Evolutionary conservation across 2,888 invertebrate genomes (phyloP).

Genomic region (Hartigia nigra): DNA sequence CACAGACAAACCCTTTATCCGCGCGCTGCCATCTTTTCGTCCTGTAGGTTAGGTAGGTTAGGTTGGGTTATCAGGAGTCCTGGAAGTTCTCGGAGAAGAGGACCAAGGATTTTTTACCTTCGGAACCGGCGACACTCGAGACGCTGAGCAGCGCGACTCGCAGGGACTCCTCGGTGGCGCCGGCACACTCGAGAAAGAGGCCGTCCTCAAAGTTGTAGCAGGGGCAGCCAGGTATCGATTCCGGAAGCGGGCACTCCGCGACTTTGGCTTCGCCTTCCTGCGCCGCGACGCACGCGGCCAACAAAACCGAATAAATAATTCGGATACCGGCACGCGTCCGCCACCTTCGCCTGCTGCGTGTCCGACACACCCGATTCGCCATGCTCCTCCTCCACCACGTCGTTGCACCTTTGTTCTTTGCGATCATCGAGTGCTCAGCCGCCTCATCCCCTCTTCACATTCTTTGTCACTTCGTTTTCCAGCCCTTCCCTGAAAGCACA

Average conservation of each 20-base stretch:
- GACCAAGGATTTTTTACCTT: constrained; percentile 60
- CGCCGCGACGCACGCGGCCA: constrained; percentile 55
- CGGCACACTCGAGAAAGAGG: constrained; percentile 89
- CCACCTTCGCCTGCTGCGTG: constrained; percentile 61
- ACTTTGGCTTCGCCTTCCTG: constrained; percentile 53
- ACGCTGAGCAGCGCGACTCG: constrained; percentile 74
- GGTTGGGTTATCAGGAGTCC: no score
- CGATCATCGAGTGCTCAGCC: neutral
- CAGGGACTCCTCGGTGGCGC: constrained; percentile 80
- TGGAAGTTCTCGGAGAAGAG: neutral
- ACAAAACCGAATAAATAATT: constrained; percentile 50
- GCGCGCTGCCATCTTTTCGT: neutral
- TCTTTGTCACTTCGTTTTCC: neutral
- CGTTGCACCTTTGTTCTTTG: neutral
- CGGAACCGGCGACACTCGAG: constrained; percentile 73
- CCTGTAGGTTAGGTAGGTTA: neutral
- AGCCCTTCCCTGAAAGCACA: neutral
- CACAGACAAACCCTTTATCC: neutral
- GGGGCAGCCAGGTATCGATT: constrained; percentile 85
- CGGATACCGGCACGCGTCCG: constrained; percentile 38
- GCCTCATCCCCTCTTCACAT: neutral
- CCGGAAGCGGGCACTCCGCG: constrained; percentile 77
- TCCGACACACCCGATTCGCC: constrained; percentile 37
- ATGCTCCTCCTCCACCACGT: neutral
- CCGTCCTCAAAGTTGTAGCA: constrained; percentile 95